Evolutionary conservation across 2,888 invertebrate species (phyloP), one percentile per base, ranked within the genome.

Genomic region (Adelphocoris suturalis): DNA sequence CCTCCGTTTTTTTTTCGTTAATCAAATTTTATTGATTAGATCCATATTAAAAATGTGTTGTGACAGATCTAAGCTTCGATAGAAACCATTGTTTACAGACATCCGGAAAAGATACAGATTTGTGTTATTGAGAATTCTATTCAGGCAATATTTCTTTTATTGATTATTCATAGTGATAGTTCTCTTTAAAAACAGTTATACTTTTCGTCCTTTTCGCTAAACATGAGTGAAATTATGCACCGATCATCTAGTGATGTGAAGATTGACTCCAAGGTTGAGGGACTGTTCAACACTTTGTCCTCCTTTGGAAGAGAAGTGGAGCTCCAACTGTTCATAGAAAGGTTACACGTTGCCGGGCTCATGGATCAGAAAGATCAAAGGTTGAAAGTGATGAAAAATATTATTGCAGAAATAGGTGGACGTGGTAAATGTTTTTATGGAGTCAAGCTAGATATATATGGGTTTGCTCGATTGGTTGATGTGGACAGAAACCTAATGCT

Each of bases 291-390:
- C 16, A 47, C 78, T 28, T 13, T 78, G 78, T n/a, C 78, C 37
- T 9, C 47, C 9, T 5, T n/a, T 28, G 78, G 78, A 9, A 16
- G 78, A 46, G 78, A 47, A 78, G 78, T 78, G n/a, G 78, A 78
- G 19, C 78, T 78, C 47, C 78, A 78, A 47, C 5, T 11, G 13
- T 47, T 78, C 78, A 78, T 78, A 37, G 78, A 78, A 16, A 16
- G 37, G 46, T 46, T 78, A 48, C 84, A 55, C 19, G 52, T 16
- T 19, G 84, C 48, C 12, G 48, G 78, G 7, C n/a, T 78, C n/a
- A 61, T 86, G 52, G 57, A 86, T 16, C 86, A 86, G 68, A 27
- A 68, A 37, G 86, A 86, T 37, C 86, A 19, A 46, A 27, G 86
- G 37, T 14, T 86, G 86, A 68, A 28, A 86, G 46, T 3, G 0